Base-by-base conservation (phyloP, 1,140 invertebrate genomes). In the Caenorhabditis latens region DNA sequence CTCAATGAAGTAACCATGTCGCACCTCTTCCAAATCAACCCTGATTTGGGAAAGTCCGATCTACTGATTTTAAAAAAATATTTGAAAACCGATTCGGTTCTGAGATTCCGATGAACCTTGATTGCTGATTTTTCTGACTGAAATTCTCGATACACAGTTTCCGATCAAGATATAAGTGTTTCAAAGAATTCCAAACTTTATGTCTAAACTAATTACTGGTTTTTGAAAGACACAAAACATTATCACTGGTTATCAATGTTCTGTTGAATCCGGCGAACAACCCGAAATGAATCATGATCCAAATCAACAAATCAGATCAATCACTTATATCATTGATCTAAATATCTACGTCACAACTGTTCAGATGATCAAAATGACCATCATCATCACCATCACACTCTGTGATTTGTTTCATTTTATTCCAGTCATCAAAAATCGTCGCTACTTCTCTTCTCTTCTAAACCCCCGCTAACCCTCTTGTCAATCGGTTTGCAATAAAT, bases 271-370 rank as follows among this genome's bases (percentile, higher is more conserved):
- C 40, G 42, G 21, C 61, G 61, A 63, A 63, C 61, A 21, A 53
- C 46, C 42, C 46, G 32, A 32, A 79, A 21, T 50, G 71, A 79
- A 4, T 50, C 71, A 79, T 79, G 43, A 50, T 40, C 43, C 21
- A 53, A 79, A 48, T 79, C 43, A 79, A 50, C 46, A 79, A 79
- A 79, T 50, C 71, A 79, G 71, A 79, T 50, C 71, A 79, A 79
- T 50, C 43, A 71, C 21, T 71, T 46, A 8, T 40, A 79, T 50
- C 46, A 79, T 8, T 50, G 71, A 79, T 79, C 43, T 50, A 79
- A 13, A 19, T 16, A 9, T 42, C 50, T 79, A 50, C 71, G 71
- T 79, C 71, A 79, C 32, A 79, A 79, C 53, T 79, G 71, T 79
- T 79, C 71, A 50, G 71, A 53, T 48, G 43, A 43, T 50, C 32